Evolutionary conservation across 1,140 invertebrate species (phyloP).

Genomic region (Lepeophtheirus salmonis): DNA sequence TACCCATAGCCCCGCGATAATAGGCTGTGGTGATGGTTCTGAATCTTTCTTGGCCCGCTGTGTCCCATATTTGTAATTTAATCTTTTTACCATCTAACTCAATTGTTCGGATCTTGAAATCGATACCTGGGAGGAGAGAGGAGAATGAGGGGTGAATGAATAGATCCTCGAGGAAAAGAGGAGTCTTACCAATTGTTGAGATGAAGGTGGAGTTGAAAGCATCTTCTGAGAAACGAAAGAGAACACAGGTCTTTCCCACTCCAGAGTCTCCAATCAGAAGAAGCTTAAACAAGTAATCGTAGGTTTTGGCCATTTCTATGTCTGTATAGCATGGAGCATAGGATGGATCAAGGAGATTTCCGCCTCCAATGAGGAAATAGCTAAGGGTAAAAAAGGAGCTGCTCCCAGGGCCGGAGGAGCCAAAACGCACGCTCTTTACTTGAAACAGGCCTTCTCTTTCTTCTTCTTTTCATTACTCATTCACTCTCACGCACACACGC

Average conservation of each 20-base stretch:
- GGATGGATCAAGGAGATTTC: too few relatives aligned
- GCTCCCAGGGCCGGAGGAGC: too few relatives aligned
- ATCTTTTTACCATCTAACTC: constrained; percentile 95
- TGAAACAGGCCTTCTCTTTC: too few relatives aligned
- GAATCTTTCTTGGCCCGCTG: constrained; percentile 33
- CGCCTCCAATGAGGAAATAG: too few relatives aligned
- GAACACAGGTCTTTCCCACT: constrained; percentile 93
- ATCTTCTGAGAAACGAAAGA: constrained; percentile 95
- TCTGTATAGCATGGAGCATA: too few relatives aligned
- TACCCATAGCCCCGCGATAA: constrained; percentile 37
- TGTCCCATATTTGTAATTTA: constrained; percentile 89
- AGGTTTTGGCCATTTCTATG: constrained; percentile 67
- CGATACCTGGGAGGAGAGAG: constrained; percentile 51
- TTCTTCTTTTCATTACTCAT: too few relatives aligned
- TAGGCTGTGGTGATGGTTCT: constrained; percentile 32
- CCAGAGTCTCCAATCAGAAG: constrained; percentile 92
- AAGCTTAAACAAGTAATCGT: constrained; percentile 95
- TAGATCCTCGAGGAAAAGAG: background rate
- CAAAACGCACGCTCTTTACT: too few relatives aligned
- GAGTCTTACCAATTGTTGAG: constrained; percentile 71
- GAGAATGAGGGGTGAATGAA: background rate
- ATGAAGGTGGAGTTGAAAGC: constrained; percentile 97
- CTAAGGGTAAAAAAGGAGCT: too few relatives aligned
- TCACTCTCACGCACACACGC: too few relatives aligned
- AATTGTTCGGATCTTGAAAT: constrained; percentile 97